These are phyloP conservation scores for Daktulosphaira vitifoliae DNA, from an alignment of 1,140 invertebrate species.

Conservation along the genomic window DNA sequence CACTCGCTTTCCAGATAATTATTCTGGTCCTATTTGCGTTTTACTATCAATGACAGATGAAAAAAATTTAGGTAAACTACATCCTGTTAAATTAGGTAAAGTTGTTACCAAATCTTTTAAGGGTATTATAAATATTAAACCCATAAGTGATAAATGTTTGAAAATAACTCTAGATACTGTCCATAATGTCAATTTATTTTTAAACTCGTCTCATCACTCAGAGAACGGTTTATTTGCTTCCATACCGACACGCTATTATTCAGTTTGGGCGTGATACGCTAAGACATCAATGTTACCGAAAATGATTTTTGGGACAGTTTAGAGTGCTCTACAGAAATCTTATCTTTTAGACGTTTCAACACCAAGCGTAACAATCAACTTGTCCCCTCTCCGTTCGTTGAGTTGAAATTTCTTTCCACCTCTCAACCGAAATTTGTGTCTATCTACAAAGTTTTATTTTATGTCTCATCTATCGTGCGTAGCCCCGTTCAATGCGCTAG, in stretches of 20 bases:
- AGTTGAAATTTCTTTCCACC: background rate
- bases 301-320: background rate
- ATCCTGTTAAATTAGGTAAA: too few species aligned
- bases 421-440: background rate
- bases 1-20: too few species aligned
- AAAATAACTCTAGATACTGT: background rate
- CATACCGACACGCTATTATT: background rate
- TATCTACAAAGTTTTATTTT: conserved; percentile 1
- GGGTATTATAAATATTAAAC: background rate
- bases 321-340: background rate
- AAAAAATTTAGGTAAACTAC: background rate
- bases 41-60: too few species aligned
- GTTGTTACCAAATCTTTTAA: background rate
- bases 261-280: background rate
- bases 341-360: background rate
- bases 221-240: background rate
- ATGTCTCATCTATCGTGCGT: background rate
- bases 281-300: background rate
- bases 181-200: background rate
- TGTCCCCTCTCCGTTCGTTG: background rate
- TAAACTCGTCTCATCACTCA: background rate
- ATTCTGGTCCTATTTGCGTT: too few species aligned
- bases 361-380: background rate
- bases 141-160: background rate
- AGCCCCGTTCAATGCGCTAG: background rate